Base-by-base conservation (phyloP, 2,888 invertebrate genomes). In the Gryllus longicercus region DNA sequence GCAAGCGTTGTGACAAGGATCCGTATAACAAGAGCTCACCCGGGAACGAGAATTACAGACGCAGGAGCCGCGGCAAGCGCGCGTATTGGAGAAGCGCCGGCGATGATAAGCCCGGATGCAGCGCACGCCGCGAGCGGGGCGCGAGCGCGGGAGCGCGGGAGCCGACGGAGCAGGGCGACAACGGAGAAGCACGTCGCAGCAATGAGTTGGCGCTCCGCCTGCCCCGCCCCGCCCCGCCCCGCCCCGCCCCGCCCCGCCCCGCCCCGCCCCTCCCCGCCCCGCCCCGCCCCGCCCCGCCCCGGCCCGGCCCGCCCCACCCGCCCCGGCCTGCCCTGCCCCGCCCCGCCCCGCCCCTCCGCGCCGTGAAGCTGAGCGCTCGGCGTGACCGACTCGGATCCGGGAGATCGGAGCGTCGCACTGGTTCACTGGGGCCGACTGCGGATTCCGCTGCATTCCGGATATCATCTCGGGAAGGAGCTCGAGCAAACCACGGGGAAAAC, bases 211-310 rank as follows among this genome's bases (percentile, higher is more conserved):
- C 63, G 63, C 63, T 3, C 14, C 63, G 63, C 63, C 63, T 5
- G 3, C 0, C 63, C 16, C n/a, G 8, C 8, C 63, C 4, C 16
- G 2, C 0, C 1, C 2, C n/a, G 10, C n/a, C 63, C 0, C 5
- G 5, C 2, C 63, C 16, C 63, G 8, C 16, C n/a, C 16, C 4
- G 5, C n/a, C n/a, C 8, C 16, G 10, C 11, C 16, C 63, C 5
- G 16, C 38, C 8, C 3, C 63, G 63, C 14, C 63, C 4, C 12
- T 1, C 12, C 16, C 1, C 12, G 51, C 11, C 12, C 1, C 12
- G 12, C 2, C 2, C 2, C 8, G 14, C 16, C 16, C 2, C 16
- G 16, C 14, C 16, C 2, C 63, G 63, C 14, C 8, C 2, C 18
- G 4, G 2, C 63, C 0, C 25, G 18, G 2, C 16, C 2, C 16